Percentiles rank a stretch among this genome's conserved stretches.
These are phyloP conservation scores for Protobothrops mucrosquamatus DNA, from an alignment of 2,113 vertebrate genomes.

Conservation along the genomic window DNA sequence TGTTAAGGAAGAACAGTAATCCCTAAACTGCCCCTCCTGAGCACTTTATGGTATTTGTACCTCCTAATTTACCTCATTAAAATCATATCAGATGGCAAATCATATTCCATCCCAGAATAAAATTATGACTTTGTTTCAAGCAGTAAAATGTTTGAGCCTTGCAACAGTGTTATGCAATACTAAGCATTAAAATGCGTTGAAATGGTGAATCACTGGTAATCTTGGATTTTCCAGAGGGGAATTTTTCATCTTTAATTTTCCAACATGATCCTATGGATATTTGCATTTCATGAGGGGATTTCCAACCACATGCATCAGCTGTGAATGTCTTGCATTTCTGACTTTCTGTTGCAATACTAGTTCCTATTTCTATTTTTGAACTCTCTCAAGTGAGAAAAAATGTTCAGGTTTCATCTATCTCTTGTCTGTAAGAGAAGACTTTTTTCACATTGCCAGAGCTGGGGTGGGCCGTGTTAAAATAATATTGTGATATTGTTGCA, in stretches of 20 bases:
- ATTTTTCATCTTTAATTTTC: not conserved
- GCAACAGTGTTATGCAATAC: not conserved
- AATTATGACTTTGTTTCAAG: not conserved
- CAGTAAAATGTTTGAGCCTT: not conserved
- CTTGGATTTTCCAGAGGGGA: not conserved
- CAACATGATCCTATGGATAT: not conserved
- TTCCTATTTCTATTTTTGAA: conserved; percentile 21
- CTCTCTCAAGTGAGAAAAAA: not conserved
- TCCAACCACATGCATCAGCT: not conserved
- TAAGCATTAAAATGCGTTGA: not conserved
- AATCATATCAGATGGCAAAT: not conserved
- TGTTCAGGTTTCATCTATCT: not conserved
- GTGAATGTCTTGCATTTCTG: not conserved
- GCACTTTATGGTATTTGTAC: not conserved
- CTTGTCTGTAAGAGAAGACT: not conserved
- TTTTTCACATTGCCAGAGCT: too few relatives aligned
- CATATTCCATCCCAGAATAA: not conserved
- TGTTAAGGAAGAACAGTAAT: not conserved
- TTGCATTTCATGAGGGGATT: not conserved
- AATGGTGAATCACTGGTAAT: not conserved
- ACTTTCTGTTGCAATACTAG: not conserved
- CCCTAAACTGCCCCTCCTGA: not conserved
- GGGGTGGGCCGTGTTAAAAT: not conserved
- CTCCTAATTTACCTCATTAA: not conserved
- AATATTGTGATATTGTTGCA: not conserved